Base-by-base conservation (phyloP, 2,888 invertebrate species). In the Diaphora mendica region DNA sequence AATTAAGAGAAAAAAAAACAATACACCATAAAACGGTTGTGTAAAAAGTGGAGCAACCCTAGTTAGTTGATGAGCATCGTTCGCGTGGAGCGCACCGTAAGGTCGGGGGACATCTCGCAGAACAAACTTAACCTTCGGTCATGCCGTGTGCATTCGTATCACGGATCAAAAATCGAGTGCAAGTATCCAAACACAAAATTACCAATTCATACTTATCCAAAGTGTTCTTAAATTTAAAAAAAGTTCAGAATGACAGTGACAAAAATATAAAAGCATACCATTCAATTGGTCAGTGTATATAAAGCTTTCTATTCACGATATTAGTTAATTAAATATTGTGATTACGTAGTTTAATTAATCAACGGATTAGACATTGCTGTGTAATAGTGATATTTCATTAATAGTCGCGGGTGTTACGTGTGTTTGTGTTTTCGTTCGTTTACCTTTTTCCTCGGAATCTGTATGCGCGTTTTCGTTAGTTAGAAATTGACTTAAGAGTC, bases 61-160 rank as follows among this genome's bases (percentile, higher is more conserved):
- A 90, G 91, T 91, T 89, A 91, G 93, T 92, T 85, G 87, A 86
- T 85, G 90, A 88, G 82, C 90, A 88, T 87, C 92, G 90, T 87
- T 92, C 90, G 92, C 87, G 92, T 89, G 91, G 89, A 92, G 92
- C 93, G 91, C 89, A 88, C 87, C 73, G 78, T 79, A 87, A 86
- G 87, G 85, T 87, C 85, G 85, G 79, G 86, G 80, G 74, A 77
- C 79, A 71, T 69, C 79, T 78, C 79, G 79, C 86, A 88, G 88
- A 88, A 82, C 86, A 84, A 85, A 85, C 86, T 85, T 87, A 89
- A 90, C 90, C 88, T 88, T 87, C 90, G 87, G 83, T 87, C 91
- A 95, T 95, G 95, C 95, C 94, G 90, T 95, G 95, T 88, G 90
- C 91, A 73, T 90, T 92, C 77, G 90, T 91, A 68, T 85, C 87